Conservation (phyloP, 2,797 vertebrate species). For the Erpetoichthys calabaricus region DNA sequence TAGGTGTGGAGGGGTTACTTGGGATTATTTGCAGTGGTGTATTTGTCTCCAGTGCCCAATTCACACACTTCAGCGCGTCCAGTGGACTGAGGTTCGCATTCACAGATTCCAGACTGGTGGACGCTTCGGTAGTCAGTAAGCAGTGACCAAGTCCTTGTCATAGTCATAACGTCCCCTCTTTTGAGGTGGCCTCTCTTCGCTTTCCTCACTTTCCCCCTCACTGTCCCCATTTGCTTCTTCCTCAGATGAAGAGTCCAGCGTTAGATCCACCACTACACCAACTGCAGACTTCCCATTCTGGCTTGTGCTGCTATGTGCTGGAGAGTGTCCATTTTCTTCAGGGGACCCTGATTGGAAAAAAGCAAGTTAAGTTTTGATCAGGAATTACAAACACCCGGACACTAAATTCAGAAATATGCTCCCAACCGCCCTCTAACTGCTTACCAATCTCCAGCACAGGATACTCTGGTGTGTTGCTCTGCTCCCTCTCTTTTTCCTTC, state of each 20-base stretch:
- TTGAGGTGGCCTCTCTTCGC: conserved; percentile 69
- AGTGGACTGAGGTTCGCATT: not conserved
- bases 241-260: conserved; percentile 88
- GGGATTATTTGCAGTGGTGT: no score
- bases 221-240: conserved; percentile 76
- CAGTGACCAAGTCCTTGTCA: conserved; percentile 89
- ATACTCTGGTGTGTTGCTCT: conserved; percentile 80
- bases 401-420: no score
- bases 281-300: conserved; percentile 59
- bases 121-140: conserved; percentile 63
- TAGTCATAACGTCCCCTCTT: conserved; percentile 84
- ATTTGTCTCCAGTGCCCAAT: no score
- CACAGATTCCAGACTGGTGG: not conserved
- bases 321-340: conserved; percentile 68
- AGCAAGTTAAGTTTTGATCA: not conserved
- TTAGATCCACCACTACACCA: conserved; percentile 81
- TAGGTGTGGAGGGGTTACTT: no score
- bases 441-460: conserved; percentile 80
- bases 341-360: conserved; percentile 52
- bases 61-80: not conserved
- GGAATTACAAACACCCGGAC: no score
- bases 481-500: conserved; percentile 59
- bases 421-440: conserved; percentile 16
- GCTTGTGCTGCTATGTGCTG: conserved; percentile 57
- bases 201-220: conserved; percentile 82